Evolutionary conservation across 2,888 invertebrate genomes (phyloP).

Genomic region (Ecliptopera silaceata): DNA sequence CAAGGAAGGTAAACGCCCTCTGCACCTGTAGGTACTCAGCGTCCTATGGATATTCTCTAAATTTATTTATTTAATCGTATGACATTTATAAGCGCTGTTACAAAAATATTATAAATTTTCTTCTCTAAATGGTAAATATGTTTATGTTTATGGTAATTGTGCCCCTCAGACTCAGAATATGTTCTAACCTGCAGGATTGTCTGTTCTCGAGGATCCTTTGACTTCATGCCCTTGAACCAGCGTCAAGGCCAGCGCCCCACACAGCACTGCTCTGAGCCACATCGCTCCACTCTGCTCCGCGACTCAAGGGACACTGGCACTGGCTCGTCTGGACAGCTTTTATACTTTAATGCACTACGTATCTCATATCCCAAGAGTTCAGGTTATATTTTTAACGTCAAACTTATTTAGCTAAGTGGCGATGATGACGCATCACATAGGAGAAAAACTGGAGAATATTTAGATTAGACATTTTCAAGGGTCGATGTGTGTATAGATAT

Average conservation of each 20-base stretch:
- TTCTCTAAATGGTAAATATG: too few relatives aligned
- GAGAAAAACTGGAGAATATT: too few relatives aligned
- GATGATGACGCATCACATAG: not conserved
- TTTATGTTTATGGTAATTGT: too few relatives aligned
- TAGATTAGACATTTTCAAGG: too few relatives aligned
- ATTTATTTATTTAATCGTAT: too few relatives aligned
- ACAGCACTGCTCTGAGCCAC: conserved; percentile 3
- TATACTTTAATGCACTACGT: not conserved
- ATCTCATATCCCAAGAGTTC: not conserved
- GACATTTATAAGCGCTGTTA: too few relatives aligned
- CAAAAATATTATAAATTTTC: too few relatives aligned
- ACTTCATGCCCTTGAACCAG: conserved; percentile 6
- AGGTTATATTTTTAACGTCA: not conserved
- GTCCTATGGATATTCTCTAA: too few relatives aligned
- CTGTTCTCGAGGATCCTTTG: not conserved
- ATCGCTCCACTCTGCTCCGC: not conserved
- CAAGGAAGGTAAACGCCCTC: too few relatives aligned
- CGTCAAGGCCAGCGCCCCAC: conserved; percentile 2
- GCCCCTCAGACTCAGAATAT: too few relatives aligned
- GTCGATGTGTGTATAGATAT: too few relatives aligned
- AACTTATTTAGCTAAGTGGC: not conserved
- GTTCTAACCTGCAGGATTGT: not conserved
- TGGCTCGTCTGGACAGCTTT: not conserved
- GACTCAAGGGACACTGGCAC: conserved; percentile 8
- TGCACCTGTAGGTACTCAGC: too few relatives aligned